Base-by-base conservation (phyloP, 1,140 invertebrate species). In the Drosophila rhopaloa region DNA sequence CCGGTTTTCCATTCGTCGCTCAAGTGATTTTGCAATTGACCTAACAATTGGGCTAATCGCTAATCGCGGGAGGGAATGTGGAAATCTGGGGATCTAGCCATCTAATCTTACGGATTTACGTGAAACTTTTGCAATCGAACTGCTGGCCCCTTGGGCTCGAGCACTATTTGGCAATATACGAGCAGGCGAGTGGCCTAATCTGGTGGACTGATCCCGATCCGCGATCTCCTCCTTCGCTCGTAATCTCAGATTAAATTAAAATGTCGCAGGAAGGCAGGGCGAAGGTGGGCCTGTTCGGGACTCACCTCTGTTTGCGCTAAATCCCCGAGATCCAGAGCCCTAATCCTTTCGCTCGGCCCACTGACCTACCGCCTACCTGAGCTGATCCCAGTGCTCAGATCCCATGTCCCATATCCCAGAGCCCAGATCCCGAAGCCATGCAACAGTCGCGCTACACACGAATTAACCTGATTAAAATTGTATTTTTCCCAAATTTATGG, bases 401-500 rank as follows among this genome's bases (percentile, higher is more conserved):
- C 43, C 55, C 7, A 9, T 32, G 3, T 40, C 27, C 54, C 43
- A 40, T 27, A 7, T 19, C 24, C 38, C 32, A 9, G 11, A 11
- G 14, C 8, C 48, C 51, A n/a, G 2, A 16, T 13, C 27, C 41
- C 40, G 41, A 43, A 56, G 40, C 35, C 68, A 71, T 80, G 82
- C 78, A 81, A 79, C 82, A 73, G 70, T 67, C 76, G 76, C 79
- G 76, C 63, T 80, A 84, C 84, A 68, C 70, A 78, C 82, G 81
- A 79, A 91, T 91, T 91, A 91, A 91, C 88, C 88, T 88, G 88
- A 91, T 91, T 91, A 91, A 91, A 91, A 85, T 91, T 78, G 88
- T 81, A 91, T 91, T 91, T 91, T 91, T 91, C 88, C 88, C 80
- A 91, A 88, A 91, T 91, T 91, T 91, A 90, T 91, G 88, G 88